These are phyloP conservation scores for Aphaenogaster ashmeadi DNA, from an alignment of 1,140 invertebrate species.

Conservation along the genomic window DNA sequence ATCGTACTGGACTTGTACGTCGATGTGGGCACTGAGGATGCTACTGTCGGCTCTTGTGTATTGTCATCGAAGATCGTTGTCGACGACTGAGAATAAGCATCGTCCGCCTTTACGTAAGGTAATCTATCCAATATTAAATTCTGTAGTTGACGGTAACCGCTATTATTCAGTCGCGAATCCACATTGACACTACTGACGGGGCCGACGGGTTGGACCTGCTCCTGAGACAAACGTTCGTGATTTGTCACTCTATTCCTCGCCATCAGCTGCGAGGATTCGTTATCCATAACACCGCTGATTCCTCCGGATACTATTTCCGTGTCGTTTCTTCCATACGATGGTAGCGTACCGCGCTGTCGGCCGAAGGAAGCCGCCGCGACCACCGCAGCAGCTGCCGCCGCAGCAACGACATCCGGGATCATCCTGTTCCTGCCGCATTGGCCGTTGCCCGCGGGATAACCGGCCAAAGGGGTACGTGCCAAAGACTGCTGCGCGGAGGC, in stretches of 20 bases:
- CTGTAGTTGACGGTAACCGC: conserved; percentile 53
- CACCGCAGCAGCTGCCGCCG: conserved; percentile 69
- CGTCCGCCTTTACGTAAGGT: conserved; percentile 18
- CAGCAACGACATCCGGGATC: conserved; percentile 70
- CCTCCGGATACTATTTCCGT: neutral
- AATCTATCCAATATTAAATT: conserved; percentile 60
- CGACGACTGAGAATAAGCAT: conserved; percentile 44
- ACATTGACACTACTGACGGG: conserved; percentile 4
- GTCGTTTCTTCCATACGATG: conserved; percentile 31
- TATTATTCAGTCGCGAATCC: conserved; percentile 35
- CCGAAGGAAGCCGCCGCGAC: conserved; percentile 69
- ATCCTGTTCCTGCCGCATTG: conserved; percentile 64
- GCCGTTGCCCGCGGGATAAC: conserved; percentile 23
- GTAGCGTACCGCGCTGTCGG: conserved; percentile 52
- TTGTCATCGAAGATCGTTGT: conserved; percentile 5
- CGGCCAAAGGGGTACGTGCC: neutral
- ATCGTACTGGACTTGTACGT: conserved; percentile 22
- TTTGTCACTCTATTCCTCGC: neutral
- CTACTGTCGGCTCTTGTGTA: conserved; percentile 9
- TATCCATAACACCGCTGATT: conserved; percentile 27
- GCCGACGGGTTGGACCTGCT: conserved; percentile 4
- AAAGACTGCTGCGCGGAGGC: conserved; percentile 58
- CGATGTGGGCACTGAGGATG: neutral
- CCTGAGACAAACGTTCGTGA: conserved; percentile 21
- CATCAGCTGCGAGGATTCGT: conserved; percentile 5